Conservation (phyloP, 2,888 invertebrate genomes). For the Ichneumoninae sp. region DNA sequence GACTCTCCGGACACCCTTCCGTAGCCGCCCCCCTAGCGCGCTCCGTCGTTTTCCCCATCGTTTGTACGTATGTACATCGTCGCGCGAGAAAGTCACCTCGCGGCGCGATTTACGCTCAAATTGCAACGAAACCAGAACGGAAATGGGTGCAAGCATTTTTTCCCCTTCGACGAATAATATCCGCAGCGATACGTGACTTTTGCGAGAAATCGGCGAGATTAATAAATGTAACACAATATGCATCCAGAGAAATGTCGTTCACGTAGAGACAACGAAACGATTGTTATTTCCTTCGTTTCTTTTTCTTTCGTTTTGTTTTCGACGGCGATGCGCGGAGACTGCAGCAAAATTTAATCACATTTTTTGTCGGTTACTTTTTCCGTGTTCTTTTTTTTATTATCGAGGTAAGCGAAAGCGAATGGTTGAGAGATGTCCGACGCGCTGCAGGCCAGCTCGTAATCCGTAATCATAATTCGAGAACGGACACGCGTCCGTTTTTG, state of each 20-base stretch:
- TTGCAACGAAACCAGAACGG: constrained; percentile 62
- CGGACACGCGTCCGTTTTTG: constrained; percentile 61
- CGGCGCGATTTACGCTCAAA: constrained; percentile 69
- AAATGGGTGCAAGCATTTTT: constrained; percentile 21
- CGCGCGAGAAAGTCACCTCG: constrained; percentile 67
- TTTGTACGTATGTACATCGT: constrained; percentile 19
- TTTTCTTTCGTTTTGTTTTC: constrained; percentile 24
- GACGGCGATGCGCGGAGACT: neutral
- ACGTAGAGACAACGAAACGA: constrained; percentile 26
- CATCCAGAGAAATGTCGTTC: constrained; percentile 46
- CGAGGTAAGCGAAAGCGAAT: constrained; percentile 34
- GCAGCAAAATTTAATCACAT: constrained; percentile 37
- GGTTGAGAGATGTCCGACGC: constrained; percentile 58
- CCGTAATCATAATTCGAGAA: constrained; percentile 80
- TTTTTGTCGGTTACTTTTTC: constrained; percentile 9
- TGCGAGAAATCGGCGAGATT: constrained; percentile 64
- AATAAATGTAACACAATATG: constrained; percentile 56
- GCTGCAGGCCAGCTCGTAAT: constrained; percentile 70
- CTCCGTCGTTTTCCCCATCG: constrained; percentile 26
- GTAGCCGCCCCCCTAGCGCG: constrained; percentile 16
- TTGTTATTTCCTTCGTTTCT: constrained; percentile 41
- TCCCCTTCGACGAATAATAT: constrained; percentile 51
- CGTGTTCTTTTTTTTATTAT: constrained; percentile 8
- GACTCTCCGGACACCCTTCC: constrained; percentile 42
- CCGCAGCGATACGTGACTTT: constrained; percentile 58